Conservation (phyloP, 2,888 invertebrate species). For the Drosophila diplacantha region DNA sequence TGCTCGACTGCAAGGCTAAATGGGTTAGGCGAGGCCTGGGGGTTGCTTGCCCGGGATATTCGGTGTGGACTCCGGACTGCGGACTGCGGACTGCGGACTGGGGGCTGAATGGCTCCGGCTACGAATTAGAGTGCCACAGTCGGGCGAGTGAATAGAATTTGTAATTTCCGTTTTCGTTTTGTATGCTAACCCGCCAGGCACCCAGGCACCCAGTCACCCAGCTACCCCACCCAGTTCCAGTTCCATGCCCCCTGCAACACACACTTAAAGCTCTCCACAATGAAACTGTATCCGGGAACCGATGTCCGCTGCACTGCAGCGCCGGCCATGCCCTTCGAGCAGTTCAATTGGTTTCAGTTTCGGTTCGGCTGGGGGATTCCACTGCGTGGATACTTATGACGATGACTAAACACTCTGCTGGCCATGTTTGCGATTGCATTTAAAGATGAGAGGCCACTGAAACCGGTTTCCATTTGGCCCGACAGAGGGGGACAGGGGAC, state of each 20-base stretch:
- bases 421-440: constrained; percentile 46
- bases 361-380: not conserved
- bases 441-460: constrained; percentile 53
- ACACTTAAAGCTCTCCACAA: constrained; percentile 38
- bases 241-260: not conserved
- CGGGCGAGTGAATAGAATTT: constrained; percentile 69
- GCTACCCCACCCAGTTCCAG: not conserved
- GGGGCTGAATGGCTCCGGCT: constrained; percentile 21
- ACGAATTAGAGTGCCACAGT: constrained; percentile 63
- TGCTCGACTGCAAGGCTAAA: constrained; percentile 29
- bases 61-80: not conserved
- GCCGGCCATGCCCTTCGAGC: constrained; percentile 29
- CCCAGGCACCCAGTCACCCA: not conserved
- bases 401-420: constrained; percentile 40
- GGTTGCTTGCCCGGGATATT: constrained; percentile 9
- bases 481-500: not conserved
- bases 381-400: constrained; percentile 31
- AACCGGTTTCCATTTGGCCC: constrained; percentile 47
- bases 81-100: not conserved
- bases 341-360: constrained; percentile 47
- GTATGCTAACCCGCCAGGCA: constrained; percentile 49
- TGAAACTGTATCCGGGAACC: constrained; percentile 29
- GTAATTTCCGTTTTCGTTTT: constrained; percentile 71
- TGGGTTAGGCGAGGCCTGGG: constrained; percentile 30
- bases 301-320: constrained; percentile 30